A percentile compares a stretch with the other conserved stretches of the same genome.
Evolutionary conservation across 2,797 vertebrate species (phyloP).

Genomic region (Triplophysa bombifrons): DNA sequence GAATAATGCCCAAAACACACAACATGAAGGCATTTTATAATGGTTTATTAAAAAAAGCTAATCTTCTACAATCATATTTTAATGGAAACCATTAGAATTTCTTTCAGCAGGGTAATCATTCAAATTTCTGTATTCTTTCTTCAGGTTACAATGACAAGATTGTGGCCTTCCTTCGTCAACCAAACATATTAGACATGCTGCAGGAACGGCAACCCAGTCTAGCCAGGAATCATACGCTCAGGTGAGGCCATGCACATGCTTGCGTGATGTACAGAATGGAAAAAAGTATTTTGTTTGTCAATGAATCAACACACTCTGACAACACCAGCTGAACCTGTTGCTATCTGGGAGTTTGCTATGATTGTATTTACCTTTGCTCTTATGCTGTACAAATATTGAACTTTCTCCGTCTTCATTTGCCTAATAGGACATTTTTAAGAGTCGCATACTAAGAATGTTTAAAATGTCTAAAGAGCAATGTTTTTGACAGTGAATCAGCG

Average conservation of each 20-base stretch:
- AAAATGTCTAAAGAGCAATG: slow-evolving; percentile 2
- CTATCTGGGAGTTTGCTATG: not conserved
- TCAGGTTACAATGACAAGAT: slow-evolving; percentile 98
- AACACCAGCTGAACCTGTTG: not conserved
- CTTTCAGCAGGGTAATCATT: not conserved
- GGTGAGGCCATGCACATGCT: slow-evolving; percentile 69
- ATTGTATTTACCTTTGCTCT: not conserved
- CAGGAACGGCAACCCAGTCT: slow-evolving; percentile 95
- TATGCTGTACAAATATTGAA: not conserved
- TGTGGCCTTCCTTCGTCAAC: slow-evolving; percentile 94
- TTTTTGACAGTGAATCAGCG: slow-evolving; percentile 19
- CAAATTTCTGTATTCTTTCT: slow-evolving; percentile 43
- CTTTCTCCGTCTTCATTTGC: not conserved
- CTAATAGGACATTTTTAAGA: not conserved
- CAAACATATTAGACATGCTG: slow-evolving; percentile 95
- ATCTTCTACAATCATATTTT: no score
- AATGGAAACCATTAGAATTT: no score
- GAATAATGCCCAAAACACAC: no score
- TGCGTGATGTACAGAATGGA: not conserved
- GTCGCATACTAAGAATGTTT: not conserved
- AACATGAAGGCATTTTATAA: no score
- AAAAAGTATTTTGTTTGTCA: no score
- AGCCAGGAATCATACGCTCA: slow-evolving; percentile 89
- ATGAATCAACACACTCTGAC: not conserved
- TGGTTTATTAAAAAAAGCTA: no score